Base-by-base conservation (phyloP, 1,140 invertebrate species). In the Melitaea cinxia region DNA sequence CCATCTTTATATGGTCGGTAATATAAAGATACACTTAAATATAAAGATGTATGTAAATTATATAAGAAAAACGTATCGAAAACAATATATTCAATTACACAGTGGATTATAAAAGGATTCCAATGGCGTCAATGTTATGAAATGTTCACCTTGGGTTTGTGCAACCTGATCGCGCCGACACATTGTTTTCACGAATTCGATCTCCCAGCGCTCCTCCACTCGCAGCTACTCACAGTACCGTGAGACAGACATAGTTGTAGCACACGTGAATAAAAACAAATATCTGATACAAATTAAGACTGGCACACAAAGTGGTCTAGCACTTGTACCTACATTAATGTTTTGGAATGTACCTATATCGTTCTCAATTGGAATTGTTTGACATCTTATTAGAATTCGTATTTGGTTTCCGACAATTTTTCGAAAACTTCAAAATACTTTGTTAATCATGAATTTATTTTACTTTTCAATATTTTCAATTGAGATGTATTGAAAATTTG, bases 111-210 rank as follows among this genome's bases (percentile, higher is more conserved):
- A 68, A 66, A 71, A 57, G 64, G 73, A 78, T 78, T 72, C 70
- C 73, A 70, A 65, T 65, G 28, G 58, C 63, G 62, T 70, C 68
- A 60, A 73, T 79, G 76, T 83, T 83, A 78, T 83, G 78, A 80
- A 81, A 82, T 65, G 47, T 54, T 82, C 72, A 83, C 82, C 79
- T 83, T 82, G 83, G 68, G 73, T 72, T 67, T 81, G 65, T 75
- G 68, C 37, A 75, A 85, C 59, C 12, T 54, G 81, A 82, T 65
- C 68, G 30, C 60, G 63, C 78, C 77, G 78, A 69, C 70, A 68
- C 47, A 76, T 77, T 82, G 75, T 82, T 79, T 78, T 71, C 35
- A 47, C 54, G 64, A 77, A 73, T 49, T n/a, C 17, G 55, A 58
- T 59, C 33, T 53, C 57, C 28, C 50, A 65, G 71, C 61, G 67